These are phyloP conservation scores for Tanypteryx hageni DNA, from an alignment of 2,888 invertebrate species.

Conservation along the genomic window DNA sequence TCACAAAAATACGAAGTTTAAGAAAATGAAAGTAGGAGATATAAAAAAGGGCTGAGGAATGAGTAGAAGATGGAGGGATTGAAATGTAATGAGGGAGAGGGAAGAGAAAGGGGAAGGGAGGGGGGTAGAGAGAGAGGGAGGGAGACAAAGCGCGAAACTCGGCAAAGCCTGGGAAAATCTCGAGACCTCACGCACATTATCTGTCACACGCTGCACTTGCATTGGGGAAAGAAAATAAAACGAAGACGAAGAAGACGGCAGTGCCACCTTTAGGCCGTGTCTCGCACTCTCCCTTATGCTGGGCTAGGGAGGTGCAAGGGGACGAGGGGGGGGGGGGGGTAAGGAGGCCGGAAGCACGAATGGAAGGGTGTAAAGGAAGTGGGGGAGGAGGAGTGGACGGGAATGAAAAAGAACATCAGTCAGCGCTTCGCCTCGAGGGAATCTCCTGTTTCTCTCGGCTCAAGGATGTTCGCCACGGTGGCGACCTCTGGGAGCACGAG, in stretches of 20 bases:
- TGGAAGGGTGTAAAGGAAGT: background rate
- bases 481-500: constrained; percentile 46
- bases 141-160: too few relatives aligned
- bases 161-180: too few relatives aligned
- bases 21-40: too few relatives aligned
- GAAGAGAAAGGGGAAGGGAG: background rate
- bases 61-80: background rate
- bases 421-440: constrained; percentile 7
- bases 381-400: background rate
- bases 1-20: too few relatives aligned
- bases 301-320: background rate
- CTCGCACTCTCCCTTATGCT: background rate
- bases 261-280: background rate
- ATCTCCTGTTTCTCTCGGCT: constrained; percentile 30
- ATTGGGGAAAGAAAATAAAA: background rate
- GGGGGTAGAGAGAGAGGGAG: background rate
- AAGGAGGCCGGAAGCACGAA: background rate
- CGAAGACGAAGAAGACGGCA: background rate
- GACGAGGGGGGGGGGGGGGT: background rate
- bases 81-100: background rate
- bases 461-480: constrained; percentile 59
- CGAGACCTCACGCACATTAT: too few relatives aligned
- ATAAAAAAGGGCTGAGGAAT: background rate
- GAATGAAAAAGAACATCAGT: constrained; percentile 7
- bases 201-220: background rate